Evolutionary conservation across 1,140 invertebrate genomes (phyloP), one percentile per base, ranked within the genome.

Genomic region (Procambarus virginalis): DNA sequence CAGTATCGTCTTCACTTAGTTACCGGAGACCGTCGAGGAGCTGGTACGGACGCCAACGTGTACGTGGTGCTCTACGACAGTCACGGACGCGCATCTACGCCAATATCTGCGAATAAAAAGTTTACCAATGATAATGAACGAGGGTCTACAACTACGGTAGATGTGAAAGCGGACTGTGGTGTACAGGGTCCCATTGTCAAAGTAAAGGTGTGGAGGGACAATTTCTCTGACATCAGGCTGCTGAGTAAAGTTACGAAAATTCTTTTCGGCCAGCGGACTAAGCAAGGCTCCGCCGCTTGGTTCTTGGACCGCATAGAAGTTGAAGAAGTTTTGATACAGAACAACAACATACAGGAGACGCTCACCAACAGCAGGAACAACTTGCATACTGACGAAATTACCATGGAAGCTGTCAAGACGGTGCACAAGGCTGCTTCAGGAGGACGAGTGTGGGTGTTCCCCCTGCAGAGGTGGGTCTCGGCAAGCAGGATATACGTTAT

Each of bases 391-490:
- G 8, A 8, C 12, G 34, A 46, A 2, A 45, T 17, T 2, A 55
- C 14, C 17, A 22, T 14, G 10, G 51, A 77, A 22, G 10, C 17
- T 12, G 55, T 45, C 34, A 48, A 46, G 49, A 89, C 80, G 10
- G 81, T 78, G 20, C 87, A 89, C 55, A 73, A 10, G 17, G 55
- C 80, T 6, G 45, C 20, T 4, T 48, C n/a, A 17, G 87, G 87
- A 6, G 87, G 81, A 14, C 22, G 55, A n/a, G 80, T 89, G 34
- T 89, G 87, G 87, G 93, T 93, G 22, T 95, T 95, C 90, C 94
- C 94, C 6, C 92, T 94, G 2, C 94, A 94, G 78, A 93, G 94
- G 22, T 95, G 94, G 94, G 94, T 95, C 75, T 93, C 93, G 78
- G 84, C 93, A 2, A 86, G 94, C 70, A 93, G 92, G 48, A 93